Conservation (phyloP, 2,113 vertebrate species). For the Bambusicola thoracicus region DNA sequence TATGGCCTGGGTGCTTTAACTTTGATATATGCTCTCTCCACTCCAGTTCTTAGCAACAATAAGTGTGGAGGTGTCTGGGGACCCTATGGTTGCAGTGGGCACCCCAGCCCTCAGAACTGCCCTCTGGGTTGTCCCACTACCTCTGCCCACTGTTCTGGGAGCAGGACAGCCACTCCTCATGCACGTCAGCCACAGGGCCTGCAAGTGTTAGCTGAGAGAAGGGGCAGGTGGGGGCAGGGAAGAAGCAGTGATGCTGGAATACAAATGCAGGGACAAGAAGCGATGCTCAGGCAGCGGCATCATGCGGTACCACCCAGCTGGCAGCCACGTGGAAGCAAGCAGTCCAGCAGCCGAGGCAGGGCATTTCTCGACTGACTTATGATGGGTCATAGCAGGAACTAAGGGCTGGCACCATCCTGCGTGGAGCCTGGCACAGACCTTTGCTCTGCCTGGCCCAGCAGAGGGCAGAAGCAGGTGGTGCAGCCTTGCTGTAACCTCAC, state of each 20-base stretch:
- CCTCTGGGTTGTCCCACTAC: not conserved
- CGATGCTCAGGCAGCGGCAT: not conserved
- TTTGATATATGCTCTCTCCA: not conserved
- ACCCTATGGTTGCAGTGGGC: not conserved
- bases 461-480: not conserved
- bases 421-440: slow-evolving; percentile 20
- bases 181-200: rapidly evolving
- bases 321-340: rapidly evolving
- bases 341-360: not conserved
- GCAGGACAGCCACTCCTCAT: not conserved
- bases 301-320: not conserved
- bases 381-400: not conserved
- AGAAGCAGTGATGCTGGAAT: not conserved
- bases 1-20: rapidly evolving
- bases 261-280: not conserved
- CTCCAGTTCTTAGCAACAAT: not conserved
- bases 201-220: rapidly evolving
- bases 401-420: not conserved
- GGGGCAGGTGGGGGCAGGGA: rapidly evolving
- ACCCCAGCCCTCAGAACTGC: not conserved
- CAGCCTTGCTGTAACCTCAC: not conserved
- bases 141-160: not conserved
- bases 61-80: not conserved
- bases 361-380: not conserved
- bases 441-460: not conserved